Evolutionary conservation across 2,113 vertebrate species (phyloP).

Genomic region (Dipodomys merriami): DNA sequence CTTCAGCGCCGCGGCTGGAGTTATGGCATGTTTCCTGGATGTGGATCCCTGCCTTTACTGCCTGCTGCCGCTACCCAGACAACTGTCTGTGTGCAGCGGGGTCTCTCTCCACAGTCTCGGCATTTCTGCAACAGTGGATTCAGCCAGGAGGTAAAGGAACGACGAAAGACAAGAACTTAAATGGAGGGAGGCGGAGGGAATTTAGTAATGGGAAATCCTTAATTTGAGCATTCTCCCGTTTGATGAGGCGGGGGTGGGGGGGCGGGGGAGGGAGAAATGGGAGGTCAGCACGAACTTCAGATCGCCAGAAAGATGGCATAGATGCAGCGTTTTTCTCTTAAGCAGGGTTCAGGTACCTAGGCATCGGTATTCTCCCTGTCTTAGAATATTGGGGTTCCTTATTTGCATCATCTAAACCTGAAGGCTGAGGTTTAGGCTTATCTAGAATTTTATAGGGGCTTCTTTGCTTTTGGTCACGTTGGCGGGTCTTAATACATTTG

Average conservation of each 20-base stretch:
- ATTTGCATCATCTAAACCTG: conserved; percentile 5
- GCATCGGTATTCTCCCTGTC: neutral
- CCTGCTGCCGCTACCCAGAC: neutral
- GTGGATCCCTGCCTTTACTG: neutral
- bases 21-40: neutral
- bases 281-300: neutral
- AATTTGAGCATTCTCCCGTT: conserved; percentile 34
- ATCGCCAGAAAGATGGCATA: neutral
- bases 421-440: neutral
- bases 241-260: neutral
- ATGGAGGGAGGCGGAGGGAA: conserved; percentile 40
- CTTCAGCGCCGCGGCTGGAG: neutral
- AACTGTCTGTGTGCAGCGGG: neutral
- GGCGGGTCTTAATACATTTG: neutral
- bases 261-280: neutral
- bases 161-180: conserved; percentile 12
- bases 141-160: conserved; percentile 68
- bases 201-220: neutral
- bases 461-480: conserved; percentile 52
- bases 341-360: neutral
- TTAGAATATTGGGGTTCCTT: neutral
- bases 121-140: conserved; percentile 3
- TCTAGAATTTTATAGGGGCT: neutral
- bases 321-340: conserved; percentile 22
- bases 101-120: neutral